Base-by-base conservation (phyloP, 1,140 invertebrate species). In the Vollenhovia emeryi region DNA sequence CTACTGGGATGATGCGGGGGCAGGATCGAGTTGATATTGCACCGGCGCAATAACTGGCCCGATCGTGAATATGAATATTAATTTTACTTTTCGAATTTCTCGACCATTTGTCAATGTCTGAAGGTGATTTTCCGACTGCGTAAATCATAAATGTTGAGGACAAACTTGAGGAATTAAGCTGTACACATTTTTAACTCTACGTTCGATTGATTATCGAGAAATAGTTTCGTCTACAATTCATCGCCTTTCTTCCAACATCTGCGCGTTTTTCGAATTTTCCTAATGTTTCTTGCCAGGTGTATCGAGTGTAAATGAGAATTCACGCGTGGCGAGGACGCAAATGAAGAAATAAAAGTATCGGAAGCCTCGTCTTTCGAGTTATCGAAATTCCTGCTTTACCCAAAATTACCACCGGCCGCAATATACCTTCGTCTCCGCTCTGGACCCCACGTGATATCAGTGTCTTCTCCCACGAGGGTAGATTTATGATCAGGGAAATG, bases 51-150 rank as follows among this genome's bases (percentile, higher is more conserved):
- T 88, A 92, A 94, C 94, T 93, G 91, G 86, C 84, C 66, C 84
- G 52, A 92, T 89, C 91, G 93, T 93, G 93, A 91, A 93, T 94
- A 94, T 94, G 93, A 94, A 94, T 94, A 93, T 93, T 91, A 93
- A 93, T 93, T 93, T 91, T 89, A 91, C 88, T 89, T 69, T 60
- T 13, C 48, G 64, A 13, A 15, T 21, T 55, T 33, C 21, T 66
- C 59, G 43, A 73, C 21, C 27, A 74, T 88, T 88, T 78, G 78
- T 88, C 87, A 50, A 66, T 27, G 33, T 80, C 24, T 33, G 33
- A 64, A n/a, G n/a, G n/a, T n/a, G n/a, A 78, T 64, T 76, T 78
- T 18, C 9, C 13, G 27, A 5, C 33, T 40, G 9, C 13, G 40
- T 18, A 36, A 36, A 55, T 73, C 8, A 1, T 43, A 9, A 66